Conservation (phyloP, 2,888 invertebrate genomes). For the Himalopsyche japonica region DNA sequence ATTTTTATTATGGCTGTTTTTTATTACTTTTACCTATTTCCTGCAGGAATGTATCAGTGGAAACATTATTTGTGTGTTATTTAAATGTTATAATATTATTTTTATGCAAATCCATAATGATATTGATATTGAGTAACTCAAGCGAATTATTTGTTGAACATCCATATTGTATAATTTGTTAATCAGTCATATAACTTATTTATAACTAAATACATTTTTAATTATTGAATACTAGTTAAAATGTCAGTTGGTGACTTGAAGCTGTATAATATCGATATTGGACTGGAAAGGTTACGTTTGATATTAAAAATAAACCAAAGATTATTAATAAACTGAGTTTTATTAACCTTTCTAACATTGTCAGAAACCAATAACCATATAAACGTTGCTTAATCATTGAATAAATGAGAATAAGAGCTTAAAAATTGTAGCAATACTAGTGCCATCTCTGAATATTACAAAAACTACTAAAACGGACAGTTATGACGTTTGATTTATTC, state of each 20-base stretch:
- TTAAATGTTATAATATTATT: neutral
- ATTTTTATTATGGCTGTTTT: neutral
- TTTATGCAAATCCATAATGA: neutral
- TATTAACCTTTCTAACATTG: neutral
- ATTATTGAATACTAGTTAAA: slow-evolving; percentile 11
- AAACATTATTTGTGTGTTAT: neutral
- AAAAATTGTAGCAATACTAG: too few species aligned
- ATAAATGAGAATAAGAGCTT: too few species aligned
- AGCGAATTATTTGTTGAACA: neutral
- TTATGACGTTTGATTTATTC: too few species aligned
- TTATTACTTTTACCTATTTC: neutral
- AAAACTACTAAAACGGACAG: too few species aligned
- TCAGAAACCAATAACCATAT: too few species aligned
- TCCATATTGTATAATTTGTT: neutral
- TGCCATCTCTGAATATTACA: too few species aligned
- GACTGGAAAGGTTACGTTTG: slow-evolving; percentile 34
- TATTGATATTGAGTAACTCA: neutral
- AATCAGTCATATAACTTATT: neutral
- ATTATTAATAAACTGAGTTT: slow-evolving; percentile 30
- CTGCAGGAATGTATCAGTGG: neutral
- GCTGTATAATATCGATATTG: slow-evolving; percentile 32
- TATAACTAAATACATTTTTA: neutral
- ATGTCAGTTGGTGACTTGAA: slow-evolving; percentile 37
- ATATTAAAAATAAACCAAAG: slow-evolving; percentile 41
- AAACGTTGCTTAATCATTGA: too few species aligned